Evolutionary conservation across 2,888 invertebrate genomes (phyloP).

Genomic region (Aphodius granarius): DNA sequence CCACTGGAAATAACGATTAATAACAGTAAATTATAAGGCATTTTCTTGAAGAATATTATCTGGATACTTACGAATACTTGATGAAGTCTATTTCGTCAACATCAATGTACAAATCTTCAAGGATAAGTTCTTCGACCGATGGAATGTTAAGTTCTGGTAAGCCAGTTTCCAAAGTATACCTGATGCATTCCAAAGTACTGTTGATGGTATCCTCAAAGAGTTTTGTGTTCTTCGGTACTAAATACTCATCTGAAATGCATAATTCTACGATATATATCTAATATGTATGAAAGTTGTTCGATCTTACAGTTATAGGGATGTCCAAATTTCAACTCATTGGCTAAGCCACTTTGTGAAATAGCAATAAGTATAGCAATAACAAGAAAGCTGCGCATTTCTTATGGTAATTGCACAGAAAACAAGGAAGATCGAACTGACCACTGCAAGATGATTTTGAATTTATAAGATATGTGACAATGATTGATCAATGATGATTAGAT

Average conservation of each 20-base stretch:
- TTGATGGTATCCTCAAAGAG: conserved; percentile 15
- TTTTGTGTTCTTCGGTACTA: background rate
- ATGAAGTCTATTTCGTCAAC: conserved; percentile 9
- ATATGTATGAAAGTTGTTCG: background rate
- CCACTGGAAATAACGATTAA: conserved; percentile 3
- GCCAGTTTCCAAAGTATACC: conserved; percentile 14
- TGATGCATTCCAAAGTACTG: conserved; percentile 19
- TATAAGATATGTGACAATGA: background rate
- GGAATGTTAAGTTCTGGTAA: conserved; percentile 21
- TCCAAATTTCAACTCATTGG: background rate
- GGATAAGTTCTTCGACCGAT: conserved; percentile 6
- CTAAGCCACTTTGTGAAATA: background rate
- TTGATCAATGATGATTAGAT: too few species aligned
- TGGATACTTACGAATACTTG: conserved; percentile 13
- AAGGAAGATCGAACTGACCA: background rate
- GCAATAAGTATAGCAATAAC: background rate
- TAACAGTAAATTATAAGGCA: background rate
- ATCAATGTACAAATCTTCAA: conserved; percentile 15
- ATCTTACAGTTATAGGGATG: background rate
- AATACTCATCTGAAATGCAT: background rate
- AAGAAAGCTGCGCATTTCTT: background rate
- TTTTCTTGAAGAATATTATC: background rate
- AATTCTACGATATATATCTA: background rate
- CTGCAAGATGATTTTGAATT: background rate
- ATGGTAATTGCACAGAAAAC: background rate